Base-by-base conservation (phyloP, 2,797 vertebrate genomes). In the Centropyge bicolor region DNA sequence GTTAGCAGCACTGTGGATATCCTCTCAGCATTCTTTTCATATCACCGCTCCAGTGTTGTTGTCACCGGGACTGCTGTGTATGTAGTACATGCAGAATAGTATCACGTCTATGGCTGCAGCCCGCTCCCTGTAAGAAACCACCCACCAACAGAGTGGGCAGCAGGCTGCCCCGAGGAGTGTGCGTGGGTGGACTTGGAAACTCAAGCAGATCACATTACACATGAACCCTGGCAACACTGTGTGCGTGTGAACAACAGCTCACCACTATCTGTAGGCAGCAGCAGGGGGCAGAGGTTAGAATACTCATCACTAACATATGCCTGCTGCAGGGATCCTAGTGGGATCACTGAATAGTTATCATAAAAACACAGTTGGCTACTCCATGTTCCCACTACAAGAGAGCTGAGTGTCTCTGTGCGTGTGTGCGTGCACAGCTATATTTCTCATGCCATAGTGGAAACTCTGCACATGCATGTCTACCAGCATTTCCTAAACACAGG, bases 101-200 rank as follows among this genome's bases (percentile, higher is more conserved):
- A 93, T 78, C 93, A 92, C 86, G 85, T 93, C 88, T 82, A 87
- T 84, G 89, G 91, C 93, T 91, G 74, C 88, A 87, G 84, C 83
- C 79, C 74, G 81, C 83, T 93, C 87, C 88, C 91, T 89, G 89
- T 76, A 93, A 94, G 93, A 93, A 95, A 89, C 93, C 93, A 93
- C 93, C 94, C 94, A 95, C 93, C 88, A 88, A 86, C 91, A 87
- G 93, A 94, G 94, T 95, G 94, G 94, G 94, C 92, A 93, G 93
- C 88, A 93, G 94, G 93, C 91, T 91, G 93, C 93, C 94, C 93
- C 88, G 82, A 95, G 93, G 93, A 91, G 92, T 84, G 92, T 89
- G 91, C 74, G 94, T 94, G 90, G 93, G 93, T 80, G 88, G 92
- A 94, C 90, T 94, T 93, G 91, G 93, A 93, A 94, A 95, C 91